Base-by-base conservation (phyloP, 2,797 vertebrate genomes). In the Loris lydekkerianus region DNA sequence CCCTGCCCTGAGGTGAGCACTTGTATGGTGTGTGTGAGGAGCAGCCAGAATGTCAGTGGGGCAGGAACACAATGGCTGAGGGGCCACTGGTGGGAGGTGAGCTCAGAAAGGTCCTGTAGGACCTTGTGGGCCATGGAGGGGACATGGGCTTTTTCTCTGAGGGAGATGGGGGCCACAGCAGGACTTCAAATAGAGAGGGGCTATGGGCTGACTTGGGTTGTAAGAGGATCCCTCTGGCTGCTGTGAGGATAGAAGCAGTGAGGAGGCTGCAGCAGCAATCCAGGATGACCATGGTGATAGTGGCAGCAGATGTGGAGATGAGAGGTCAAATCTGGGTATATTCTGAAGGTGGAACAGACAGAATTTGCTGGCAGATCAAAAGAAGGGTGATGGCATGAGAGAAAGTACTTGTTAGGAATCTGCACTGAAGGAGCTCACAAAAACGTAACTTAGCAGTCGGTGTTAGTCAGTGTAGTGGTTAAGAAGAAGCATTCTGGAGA, bases 381-480 rank as follows among this genome's bases (percentile, higher is more conserved):
- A 8, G 46, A 60, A 58, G 80, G 1, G 21, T 9, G 60, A 31
- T 20, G 3, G 11, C 49, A 46, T 31, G n/a, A 81, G 7, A 89
- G 73, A 86, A 77, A 82, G 46, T 73, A 53, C 53, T 75, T 93
- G 46, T 80, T 89, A 73, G 10, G 15, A 80, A 81, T 93, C 25
- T 13, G 27, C 58, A 53, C 58, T 67, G 43, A 49, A 65, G 13
- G n/a, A 70, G 29, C 18, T 91, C 40, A 86, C 34, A 37, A 18
- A n/a, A 65, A 82, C 13, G 56, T 18, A 82, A 76, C 25, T 83
- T 56, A 25, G 56, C 53, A 72, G 61, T 58, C 34, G 49, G 27
- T 63, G 23, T 86, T 83, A 75, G 21, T 86, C 77, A 75, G 29
- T 43, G 6, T 31, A 70, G 46, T 69, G 65, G 58, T 78, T 77